Percentiles rank a stretch among this genome's conserved stretches.
phyloP scores from a whole-genome alignment of 2,888 invertebrate species.

The Chalcosyrphus nemorum region DNA sequence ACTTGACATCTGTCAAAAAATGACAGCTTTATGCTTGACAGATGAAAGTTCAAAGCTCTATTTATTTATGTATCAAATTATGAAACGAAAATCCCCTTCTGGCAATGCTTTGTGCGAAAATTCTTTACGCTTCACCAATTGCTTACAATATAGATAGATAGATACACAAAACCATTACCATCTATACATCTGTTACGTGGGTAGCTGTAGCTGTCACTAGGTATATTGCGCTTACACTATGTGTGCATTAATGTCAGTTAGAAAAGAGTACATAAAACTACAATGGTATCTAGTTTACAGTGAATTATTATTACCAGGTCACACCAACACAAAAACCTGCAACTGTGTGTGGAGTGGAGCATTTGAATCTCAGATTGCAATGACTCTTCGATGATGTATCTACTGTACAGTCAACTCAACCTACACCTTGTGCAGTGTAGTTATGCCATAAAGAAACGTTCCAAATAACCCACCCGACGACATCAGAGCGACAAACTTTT shows the following conservation, averaged over 20 bases:
- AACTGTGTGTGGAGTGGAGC: slow-evolving; percentile 22
- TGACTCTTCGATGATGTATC: slow-evolving; percentile 11
- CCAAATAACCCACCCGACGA: too few species aligned
- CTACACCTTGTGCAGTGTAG: neutral
- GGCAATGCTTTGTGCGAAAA: slow-evolving; percentile 37
- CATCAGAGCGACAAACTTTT: slow-evolving; percentile 32
- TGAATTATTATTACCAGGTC: slow-evolving; percentile 60
- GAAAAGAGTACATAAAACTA: slow-evolving; percentile 41
- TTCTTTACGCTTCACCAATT: slow-evolving; percentile 65
- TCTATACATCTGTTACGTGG: slow-evolving; percentile 48
- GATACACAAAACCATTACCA: slow-evolving; percentile 14
- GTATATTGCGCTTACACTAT: neutral
- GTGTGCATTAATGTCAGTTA: slow-evolving; percentile 45
- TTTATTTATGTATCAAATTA: too few species aligned
- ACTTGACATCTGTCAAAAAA: neutral
- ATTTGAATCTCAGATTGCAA: slow-evolving; percentile 58
- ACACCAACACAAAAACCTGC: slow-evolving; percentile 54
- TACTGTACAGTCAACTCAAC: neutral
- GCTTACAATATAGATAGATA: slow-evolving; percentile 54
- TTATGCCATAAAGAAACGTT: too few species aligned
- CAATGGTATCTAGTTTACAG: slow-evolving; percentile 51
- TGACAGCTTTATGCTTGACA: too few species aligned
- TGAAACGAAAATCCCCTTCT: too few species aligned
- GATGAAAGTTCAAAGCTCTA: too few species aligned
- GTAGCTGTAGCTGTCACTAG: slow-evolving; percentile 38